Evolutionary conservation across 2,797 vertebrate genomes (phyloP), one percentile per base, ranked within the genome.

Genomic region (Crenichthys baileyi): DNA sequence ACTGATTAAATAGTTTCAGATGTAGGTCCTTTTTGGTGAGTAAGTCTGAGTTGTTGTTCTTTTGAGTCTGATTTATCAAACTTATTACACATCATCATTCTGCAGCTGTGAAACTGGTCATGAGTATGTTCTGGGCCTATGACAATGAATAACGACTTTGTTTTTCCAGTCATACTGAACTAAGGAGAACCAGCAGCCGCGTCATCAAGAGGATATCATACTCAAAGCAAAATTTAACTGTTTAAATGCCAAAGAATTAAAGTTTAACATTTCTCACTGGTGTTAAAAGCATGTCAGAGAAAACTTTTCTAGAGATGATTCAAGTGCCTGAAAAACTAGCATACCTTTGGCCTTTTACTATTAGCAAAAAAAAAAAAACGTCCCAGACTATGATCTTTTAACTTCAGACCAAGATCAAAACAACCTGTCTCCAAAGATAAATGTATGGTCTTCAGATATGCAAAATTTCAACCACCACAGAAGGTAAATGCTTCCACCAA

Each of bases 1-100:
- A 39, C 70, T 79, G 77, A 89, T 76, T 11, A 78, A 90, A 87
- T 70, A 71, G 80, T 81, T 84, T 89, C 86, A 91, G 82, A 77
- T 90, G 87, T 65, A 71, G 24, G 63, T 78, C 36, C 70, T 79
- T 71, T 70, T 70, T 84, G 63, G 71, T 46, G 63, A 55, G 74
- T 73, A 60, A 76, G 70, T 56, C 58, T 81, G 44, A 75, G 46
- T 39, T 60, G 78, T 74, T 41, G 48, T 53, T 87, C 68, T 76
- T 72, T n/a, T 7, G 48, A 65, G 75, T 80, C 73, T 22, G 78
- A 84, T 85, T 83, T 70, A 79, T 90, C 79, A 83, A 78, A 83
- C 61, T 20, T 48, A 70, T 80, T 50, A 70, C 79, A 72, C 53
- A 86, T 86, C 74, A 77, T 80, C 68, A 26, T 70, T 63, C 63